Evolutionary conservation across 2,797 vertebrate genomes (phyloP), one percentile per base, ranked within the genome.

Genomic region (Eremophila alpestris): DNA sequence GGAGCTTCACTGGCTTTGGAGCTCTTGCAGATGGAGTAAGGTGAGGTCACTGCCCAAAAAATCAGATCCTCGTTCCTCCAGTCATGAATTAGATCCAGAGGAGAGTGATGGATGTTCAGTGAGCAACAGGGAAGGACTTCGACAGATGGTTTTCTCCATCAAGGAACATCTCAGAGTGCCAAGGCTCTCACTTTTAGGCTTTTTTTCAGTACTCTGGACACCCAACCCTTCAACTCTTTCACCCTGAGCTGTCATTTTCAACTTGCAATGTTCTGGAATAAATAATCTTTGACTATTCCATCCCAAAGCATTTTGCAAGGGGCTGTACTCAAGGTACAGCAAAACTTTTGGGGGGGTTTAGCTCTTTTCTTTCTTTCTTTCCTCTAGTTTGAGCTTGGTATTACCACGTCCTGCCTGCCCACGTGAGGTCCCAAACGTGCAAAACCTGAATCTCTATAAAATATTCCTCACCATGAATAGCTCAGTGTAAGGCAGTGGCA

Each of bases 401-500:
- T 34, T 65, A 30, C 58, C 40, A 56, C 73, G 68, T 93, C 79
- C 65, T 69, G 52, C 84, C 55, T 71, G 36, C 78, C 51, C 64
- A 43, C 1, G 13, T 60, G 69, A 81, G 73, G 63, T 91, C 94
- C 67, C 23, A 49, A 73, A 52, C 13, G 60, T 75, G 82, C 82
- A 69, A 87, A 83, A 75, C 19, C 58, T 54, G 46, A 49, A 78
- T 5, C 38, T 36, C 78, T 46, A n/a, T 80, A 78, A 94, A 90
- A 65, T 51, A 83, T 41, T 73, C 88, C 52, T n/a, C 68, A 23
- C 23, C 54, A 10, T 73, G 67, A 92, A 69, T 76, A 62, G 74
- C 64, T 91, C 68, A 45, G 65, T 90, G 71, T 85, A 92, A 94
- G 62, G 26, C 80, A 51, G 71, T 46, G 78, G 36, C 77, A 67